These are phyloP conservation scores for Cyclina sinensis DNA, from an alignment of 1,140 invertebrate genomes.

Conservation along the genomic window DNA sequence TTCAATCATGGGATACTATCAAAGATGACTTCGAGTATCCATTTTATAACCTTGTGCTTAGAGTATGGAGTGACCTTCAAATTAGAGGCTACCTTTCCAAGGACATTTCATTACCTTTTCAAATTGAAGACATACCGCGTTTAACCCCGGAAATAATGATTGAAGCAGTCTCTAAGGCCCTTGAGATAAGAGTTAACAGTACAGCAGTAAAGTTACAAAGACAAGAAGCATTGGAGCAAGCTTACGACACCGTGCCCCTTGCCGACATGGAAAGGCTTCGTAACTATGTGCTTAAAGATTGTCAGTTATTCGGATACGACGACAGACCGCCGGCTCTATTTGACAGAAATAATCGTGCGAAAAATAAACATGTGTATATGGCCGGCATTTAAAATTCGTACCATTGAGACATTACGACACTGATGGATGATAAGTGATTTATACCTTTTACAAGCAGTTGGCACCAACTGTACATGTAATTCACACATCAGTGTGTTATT, in stretches of 20 bases:
- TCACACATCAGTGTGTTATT: too few species aligned
- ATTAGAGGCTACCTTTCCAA: slow-evolving; percentile 70
- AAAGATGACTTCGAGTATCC: slow-evolving; percentile 43
- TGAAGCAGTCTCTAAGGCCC: neutral
- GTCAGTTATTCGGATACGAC: slow-evolving; percentile 62
- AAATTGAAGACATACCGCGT: neutral
- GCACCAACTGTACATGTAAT: too few species aligned
- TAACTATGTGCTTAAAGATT: slow-evolving; percentile 48
- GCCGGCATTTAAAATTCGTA: slow-evolving; percentile 32
- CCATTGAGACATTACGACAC: too few species aligned
- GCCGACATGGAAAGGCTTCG: slow-evolving; percentile 37
- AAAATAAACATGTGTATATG: neutral
- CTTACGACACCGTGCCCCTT: slow-evolving; percentile 21
- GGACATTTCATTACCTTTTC: slow-evolving; percentile 47
- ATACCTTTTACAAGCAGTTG: too few species aligned
- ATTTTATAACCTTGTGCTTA: slow-evolving; percentile 54
- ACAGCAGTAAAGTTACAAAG: slow-evolving; percentile 12
- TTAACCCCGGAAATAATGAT: neutral
- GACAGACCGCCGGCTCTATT: slow-evolving; percentile 30
- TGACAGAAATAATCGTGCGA: slow-evolving; percentile 7
- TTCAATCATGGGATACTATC: slow-evolving; percentile 27
- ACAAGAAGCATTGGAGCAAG: slow-evolving; percentile 37
- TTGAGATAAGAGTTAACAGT: neutral
- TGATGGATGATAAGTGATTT: too few species aligned
- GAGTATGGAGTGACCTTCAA: slow-evolving; percentile 72